Base-by-base conservation (phyloP, 2,888 invertebrate species). In the Dynastes grantii region DNA sequence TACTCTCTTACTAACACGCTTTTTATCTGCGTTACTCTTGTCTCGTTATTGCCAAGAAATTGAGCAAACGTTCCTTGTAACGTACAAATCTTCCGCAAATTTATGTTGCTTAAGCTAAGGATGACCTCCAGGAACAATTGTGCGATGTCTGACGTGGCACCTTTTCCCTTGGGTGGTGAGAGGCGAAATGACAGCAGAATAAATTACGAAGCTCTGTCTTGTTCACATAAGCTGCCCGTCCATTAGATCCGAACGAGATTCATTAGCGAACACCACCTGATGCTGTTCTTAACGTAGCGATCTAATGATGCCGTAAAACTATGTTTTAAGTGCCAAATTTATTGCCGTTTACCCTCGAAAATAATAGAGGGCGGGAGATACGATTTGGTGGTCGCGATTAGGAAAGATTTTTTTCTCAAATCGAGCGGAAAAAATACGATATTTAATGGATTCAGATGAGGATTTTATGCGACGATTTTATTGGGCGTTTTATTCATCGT, bases 251-350 rank as follows among this genome's bases (percentile, higher is more conserved):
- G 68, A 68, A 68, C 68, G 49, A 68, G 68, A 51, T 68, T 68
- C 68, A 68, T 51, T 68, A 68, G 51, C 29, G 68, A 68, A 68
- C 68, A 68, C 68, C 68, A 68, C 68, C 68, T 68, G 68, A 68
- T 68, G 68, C 68, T 68, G n/a, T 29, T 68, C 51, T 27, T 51
- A 51, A 49, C 49, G 51, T 51, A 13, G 68, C n/a, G 40, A 51
- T 40, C 32, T 51, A 68, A 68, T 68, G 29, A 68, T 51, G 51
- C 51, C 13, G 68, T 68, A 51, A 68, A 68, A 68, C 68, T 51
- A 68, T 68, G 29, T 51, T 68, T 68, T 68, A 68, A 22, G 13
- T 51, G 51, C 27, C 27, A 27, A 68, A 67, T 67, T 45, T 67
- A 68, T 68, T 9, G 29, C 63, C 13, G 13, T n/a, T 29, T 63